Evolutionary conservation across 2,888 invertebrate species (phyloP), one percentile per base, ranked within the genome.

Genomic region (Oegoconia quadripuncta): DNA sequence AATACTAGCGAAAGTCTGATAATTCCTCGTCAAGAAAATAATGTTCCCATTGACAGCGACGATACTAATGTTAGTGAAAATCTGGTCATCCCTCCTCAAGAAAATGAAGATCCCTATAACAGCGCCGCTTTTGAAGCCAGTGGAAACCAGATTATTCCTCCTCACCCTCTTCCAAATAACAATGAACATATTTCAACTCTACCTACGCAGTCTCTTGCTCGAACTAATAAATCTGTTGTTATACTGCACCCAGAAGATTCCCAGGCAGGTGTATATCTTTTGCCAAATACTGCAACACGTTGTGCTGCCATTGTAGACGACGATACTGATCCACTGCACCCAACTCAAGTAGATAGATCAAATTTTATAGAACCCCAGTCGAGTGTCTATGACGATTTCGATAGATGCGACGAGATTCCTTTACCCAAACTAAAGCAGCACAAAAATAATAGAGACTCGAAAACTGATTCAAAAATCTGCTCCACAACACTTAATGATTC

Each of bases 21-120:
- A 12, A 27, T 28, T 27, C 27, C 32, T 32, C 13, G 17, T 37
- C 13, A 30, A 29, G 30, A 16, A 36, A 36, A 38, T 38, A 12
- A 29, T 3, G 12, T 22, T 37, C 11, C 3, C 11, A 30, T 11
- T 29, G 37, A 37, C 20, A 37, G 33, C 33, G 28, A 33, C 13
- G 29, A 17, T 26, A 26, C 32, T 27, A 30, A 16, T 37, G 32
- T 32, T 50, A 45, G 48, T 16, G 17, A 37, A 28, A 37, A 33
- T 34, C 28, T 34, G 18, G 11, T 34, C 12, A 29, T 28, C 33
- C 30, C 41, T 32, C 23, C 37, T 41, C 29, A 32, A 28, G 25
- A 16, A 31, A 30, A 37, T 37, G 31, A 37, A 6, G 12, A 36
- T 36, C 20, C 28, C 22, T 29, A 22, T 36, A 29, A 36, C 29